A percentile compares a stretch with the other conserved stretches of the same genome.
Conservation (phyloP, 2,797 vertebrate genomes). For the Crenuchus spilurus region DNA sequence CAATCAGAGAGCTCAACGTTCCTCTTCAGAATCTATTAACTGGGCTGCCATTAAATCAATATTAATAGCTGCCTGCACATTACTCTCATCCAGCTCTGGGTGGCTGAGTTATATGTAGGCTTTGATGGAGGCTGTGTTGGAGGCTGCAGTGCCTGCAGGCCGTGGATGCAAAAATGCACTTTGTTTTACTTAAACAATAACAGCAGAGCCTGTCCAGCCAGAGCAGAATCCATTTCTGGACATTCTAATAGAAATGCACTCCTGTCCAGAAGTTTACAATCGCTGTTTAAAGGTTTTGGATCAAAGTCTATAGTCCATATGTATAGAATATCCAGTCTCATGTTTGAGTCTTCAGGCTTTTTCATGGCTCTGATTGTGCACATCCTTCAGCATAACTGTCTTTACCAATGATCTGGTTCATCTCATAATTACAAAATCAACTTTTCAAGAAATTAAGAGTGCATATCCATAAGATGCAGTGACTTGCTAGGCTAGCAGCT, state of each 20-base stretch:
- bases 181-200: slow-evolving; percentile 37
- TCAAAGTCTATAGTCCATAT: no score
- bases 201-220: background rate
- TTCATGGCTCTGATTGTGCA: no score
- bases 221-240: background rate
- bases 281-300: background rate
- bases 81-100: slow-evolving; percentile 2
- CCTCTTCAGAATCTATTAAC: slow-evolving; percentile 37
- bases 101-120: slow-evolving; percentile 26
- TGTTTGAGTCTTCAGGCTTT: no score
- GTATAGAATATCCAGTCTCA: no score
- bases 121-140: no score
- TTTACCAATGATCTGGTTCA: no score
- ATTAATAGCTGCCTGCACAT: slow-evolving; percentile 36
- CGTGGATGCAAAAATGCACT: slow-evolving; percentile 19
- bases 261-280: background rate
- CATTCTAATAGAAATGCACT: background rate
- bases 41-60: slow-evolving; percentile 41
- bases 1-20: background rate
- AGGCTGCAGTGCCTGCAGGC: background rate
- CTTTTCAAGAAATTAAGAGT: no score
- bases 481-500: no score
- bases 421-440: no score
- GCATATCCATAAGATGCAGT: no score
- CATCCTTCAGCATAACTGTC: no score